Base-by-base conservation (phyloP, 2,113 vertebrate genomes). In the Dicaeum eximium region DNA sequence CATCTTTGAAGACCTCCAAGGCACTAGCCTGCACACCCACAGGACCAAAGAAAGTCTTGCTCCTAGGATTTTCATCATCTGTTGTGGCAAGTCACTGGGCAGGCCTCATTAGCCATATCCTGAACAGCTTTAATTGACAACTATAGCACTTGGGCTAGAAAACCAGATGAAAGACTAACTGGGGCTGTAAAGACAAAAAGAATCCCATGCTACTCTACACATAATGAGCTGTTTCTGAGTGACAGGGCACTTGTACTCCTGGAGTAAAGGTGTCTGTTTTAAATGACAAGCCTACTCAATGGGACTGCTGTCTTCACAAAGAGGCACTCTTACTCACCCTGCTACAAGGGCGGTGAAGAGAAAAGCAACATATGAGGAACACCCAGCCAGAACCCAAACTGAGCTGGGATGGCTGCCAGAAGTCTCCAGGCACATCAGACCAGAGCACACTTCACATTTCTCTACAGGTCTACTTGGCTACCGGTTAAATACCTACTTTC, bases 331-430 rank as follows among this genome's bases (percentile, higher is more conserved):
- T 88, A 96, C 88, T 64, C 81, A 79, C 93, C 53, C 72, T 48
- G 51, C 66, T 10, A 69, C 90, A 91, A 92, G 82, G 71, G 81
- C 13, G 3, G 57, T 22, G 10, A 80, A 87, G 62, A 97, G 93
- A 95, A 97, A 90, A 92, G 95, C 88, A 96, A 79, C 96, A 90
- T 62, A 97, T 35, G 95, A 96, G 44, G 78, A 95, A 95, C 83
- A 94, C 80, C 67, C 93, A 95, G 93, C 21, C 82, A 94, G 91
- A 97, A 95, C 80, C 86, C 78, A 96, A 96, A 87, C 80, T 86
- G 78, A 91, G 64, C 91, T 93, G 94, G 87, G 96, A 97, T 4
- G 15, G 50, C 83, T 94, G 96, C 93, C 95, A 96, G 92, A 82
- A 96, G 96, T 96, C 96, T 86, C 81, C 53, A 93, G 83, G 87